phyloP scores from a whole-genome alignment of 2,113 vertebrate genomes.

The Picathartes gymnocephalus region DNA sequence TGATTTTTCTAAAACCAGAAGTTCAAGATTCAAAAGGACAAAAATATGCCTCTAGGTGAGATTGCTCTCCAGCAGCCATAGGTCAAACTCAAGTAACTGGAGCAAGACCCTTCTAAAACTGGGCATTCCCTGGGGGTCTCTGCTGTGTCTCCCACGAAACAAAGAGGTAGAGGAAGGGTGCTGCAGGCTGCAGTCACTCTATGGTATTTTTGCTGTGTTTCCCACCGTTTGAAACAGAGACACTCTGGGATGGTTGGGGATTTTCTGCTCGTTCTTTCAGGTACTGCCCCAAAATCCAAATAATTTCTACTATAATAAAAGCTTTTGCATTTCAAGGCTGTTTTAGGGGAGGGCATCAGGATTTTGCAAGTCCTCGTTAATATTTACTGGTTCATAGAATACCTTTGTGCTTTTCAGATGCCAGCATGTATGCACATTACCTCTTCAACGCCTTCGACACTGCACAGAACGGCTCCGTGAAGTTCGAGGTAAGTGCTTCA shows the following conservation, averaged over 20 bases:
- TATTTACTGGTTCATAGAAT: not conserved
- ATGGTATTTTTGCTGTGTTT: not conserved
- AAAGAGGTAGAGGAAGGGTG: not conserved
- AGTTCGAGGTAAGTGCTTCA: constrained; percentile 86
- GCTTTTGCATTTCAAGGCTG: not conserved
- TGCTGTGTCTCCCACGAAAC: not conserved
- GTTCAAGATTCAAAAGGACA: not conserved
- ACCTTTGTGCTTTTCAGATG: constrained; percentile 79
- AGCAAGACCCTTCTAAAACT: not conserved
- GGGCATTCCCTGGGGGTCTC: not conserved
- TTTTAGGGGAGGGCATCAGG: not conserved
- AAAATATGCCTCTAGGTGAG: not conserved
- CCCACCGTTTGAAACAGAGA: not conserved
- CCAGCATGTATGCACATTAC: constrained; percentile 94
- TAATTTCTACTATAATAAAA: not conserved
- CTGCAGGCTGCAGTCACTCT: not conserved
- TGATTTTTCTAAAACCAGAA: not conserved
- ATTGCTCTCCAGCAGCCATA: not conserved
- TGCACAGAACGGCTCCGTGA: constrained; percentile 87
- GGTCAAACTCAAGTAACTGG: not conserved
- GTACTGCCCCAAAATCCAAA: not conserved
- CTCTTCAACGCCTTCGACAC: constrained; percentile 96
- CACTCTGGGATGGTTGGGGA: not conserved
- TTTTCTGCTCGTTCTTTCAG: not conserved
- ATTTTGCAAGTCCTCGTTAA: not conserved